Evolutionary conservation across 1,140 invertebrate species (phyloP), one percentile per base, ranked within the genome.

Genomic region (Stegodyphus dumicola): DNA sequence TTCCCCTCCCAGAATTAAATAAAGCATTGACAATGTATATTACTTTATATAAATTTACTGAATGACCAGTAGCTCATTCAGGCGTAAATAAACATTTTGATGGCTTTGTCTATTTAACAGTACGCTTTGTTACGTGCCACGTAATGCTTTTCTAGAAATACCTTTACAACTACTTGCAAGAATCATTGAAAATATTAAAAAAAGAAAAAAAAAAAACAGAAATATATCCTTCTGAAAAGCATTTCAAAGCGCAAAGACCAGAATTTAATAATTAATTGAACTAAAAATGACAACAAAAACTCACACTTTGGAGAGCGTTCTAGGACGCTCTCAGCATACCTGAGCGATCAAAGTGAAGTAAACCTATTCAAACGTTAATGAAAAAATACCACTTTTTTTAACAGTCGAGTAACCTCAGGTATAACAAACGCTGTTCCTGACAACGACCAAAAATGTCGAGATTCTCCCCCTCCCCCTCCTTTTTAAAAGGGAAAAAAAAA

Each of bases 231-330:
- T 33, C 3, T 33, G 33, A 33, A 33, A 33, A 33, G 33, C 33
- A 33, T 33, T 33, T 33, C 33, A 33, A 33, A 33, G 33, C 3
- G 33, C 33, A 33, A 33, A 33, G 33, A 33, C n/a, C 70, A 65
- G 70, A 74, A 81, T 81, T 81, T 67, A 81, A 70, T 60, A 81
- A 81, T 74, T 81, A 81, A 81, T 81, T 74, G 54, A 81, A 74
- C 69, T 71, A 74, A 81, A 81, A 81, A 81, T 81, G 10, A 54
- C 15, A 81, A 81, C 60, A 81, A 81, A 81, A 81, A 81, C 70
- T 74, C 48, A 54, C 56, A 71, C 77, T 51, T 69, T 70, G n/a
- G 48, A 69, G 67, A 60, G 52, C 15, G 13, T 52, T 81, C 33
- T 33, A 48, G 56, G 33, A 52, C 70, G 48, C 65, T 33, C 77